These are phyloP conservation scores for Cercocebus atys DNA, from an alignment of 2,113 vertebrate genomes.

Conservation along the genomic window DNA sequence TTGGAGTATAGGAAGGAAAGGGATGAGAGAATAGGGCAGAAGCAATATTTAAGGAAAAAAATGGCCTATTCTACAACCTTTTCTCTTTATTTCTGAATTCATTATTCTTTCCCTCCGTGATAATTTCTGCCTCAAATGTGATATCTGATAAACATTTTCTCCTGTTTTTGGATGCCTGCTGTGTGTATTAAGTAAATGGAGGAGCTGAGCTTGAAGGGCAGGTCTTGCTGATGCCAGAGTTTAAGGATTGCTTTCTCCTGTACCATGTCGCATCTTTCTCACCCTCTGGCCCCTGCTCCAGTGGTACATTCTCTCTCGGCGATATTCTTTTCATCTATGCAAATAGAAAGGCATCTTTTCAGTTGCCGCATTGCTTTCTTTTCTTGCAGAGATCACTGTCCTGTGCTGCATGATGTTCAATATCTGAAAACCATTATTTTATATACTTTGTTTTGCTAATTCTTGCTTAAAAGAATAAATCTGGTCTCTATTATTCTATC, in stretches of 20 bases:
- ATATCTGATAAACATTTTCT: neutral
- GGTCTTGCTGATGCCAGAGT: neutral
- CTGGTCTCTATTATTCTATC: neutral
- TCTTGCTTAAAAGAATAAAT: neutral
- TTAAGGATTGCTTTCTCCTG: neutral
- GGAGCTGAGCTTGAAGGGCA: neutral
- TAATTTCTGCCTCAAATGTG: neutral
- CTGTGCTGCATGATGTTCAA: neutral
- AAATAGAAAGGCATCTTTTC: neutral
- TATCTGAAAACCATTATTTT: neutral
- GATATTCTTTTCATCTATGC: neutral
- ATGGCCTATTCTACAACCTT: neutral
- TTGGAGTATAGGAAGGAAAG: neutral
- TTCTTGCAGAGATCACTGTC: neutral
- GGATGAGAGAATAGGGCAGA: neutral
- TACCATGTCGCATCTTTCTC: neutral
- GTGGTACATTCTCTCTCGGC: neutral
- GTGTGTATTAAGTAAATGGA: neutral
- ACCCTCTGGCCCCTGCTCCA: neutral
- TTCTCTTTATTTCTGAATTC: neutral
- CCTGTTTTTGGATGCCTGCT: neutral
- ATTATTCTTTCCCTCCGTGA: neutral
- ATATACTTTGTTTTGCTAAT: neutral
- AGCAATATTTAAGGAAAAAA: neutral
- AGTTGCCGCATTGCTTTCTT: neutral